phyloP scores from a whole-genome alignment of 2,888 invertebrate species.

The Petrolisthes cinctipes region DNA sequence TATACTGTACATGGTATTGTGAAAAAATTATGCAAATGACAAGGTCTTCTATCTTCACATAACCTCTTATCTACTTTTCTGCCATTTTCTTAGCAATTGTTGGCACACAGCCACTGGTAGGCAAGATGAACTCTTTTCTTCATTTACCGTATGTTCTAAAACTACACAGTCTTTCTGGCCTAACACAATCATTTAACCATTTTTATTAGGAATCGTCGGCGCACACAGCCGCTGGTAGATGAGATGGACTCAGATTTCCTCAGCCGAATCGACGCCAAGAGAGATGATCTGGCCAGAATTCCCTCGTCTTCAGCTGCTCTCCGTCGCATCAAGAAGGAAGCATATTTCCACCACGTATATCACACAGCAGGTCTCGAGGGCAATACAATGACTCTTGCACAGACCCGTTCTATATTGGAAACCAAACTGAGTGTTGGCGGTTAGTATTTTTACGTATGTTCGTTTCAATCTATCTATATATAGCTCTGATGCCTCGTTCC shows the following conservation, averaged over 20 bases:
- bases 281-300: conserved; percentile 84
- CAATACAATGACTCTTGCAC: conserved; percentile 93
- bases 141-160: no score
- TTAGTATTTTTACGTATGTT: conserved; percentile 68
- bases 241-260: conserved; percentile 86
- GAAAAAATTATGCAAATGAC: no score
- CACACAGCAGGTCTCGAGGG: conserved; percentile 98
- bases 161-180: no score
- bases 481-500: no score
- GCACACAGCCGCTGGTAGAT: conserved; percentile 90
- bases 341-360: conserved; percentile 93
- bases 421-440: conserved; percentile 84
- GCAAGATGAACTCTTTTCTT: no score
- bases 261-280: conserved; percentile 84
- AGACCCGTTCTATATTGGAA: conserved; percentile 91
- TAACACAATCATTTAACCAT: no score
- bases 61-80: no score
- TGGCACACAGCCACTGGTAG: no score
- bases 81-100: no score
- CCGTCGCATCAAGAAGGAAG: conserved; percentile 90
- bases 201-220: conserved; percentile 77
- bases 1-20: no score
- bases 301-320: conserved; percentile 85
- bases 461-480: no score
- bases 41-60: no score